Base-by-base conservation (phyloP, 2,888 invertebrate species). In the Linhomoeus sp. region DNA sequence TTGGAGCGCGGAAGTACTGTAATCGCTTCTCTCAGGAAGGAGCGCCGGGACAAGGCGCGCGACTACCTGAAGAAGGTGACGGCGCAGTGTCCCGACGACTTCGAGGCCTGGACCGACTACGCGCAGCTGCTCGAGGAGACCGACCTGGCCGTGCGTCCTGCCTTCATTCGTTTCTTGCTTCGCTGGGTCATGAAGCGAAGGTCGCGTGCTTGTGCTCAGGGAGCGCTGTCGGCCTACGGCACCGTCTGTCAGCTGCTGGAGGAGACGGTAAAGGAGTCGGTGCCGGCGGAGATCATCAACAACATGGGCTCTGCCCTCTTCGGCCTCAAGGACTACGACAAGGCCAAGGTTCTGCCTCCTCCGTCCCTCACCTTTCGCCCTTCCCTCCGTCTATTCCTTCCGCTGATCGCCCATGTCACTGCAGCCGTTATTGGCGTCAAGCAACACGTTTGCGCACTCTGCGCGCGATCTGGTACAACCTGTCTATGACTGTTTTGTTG, bases 31-130 rank as follows among this genome's bases (percentile, higher is more conserved):
- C 7, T 5, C 29, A 22, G 35, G 17, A 23, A 29, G 26, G 50
- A 58, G 12, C 37, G 52, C 66, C 73, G 88, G 12, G 87, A 90
- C 57, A 83, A 85, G 52, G 92, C 92, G 0, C 81, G 66, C 64
- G 82, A 81, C 58, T 86, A 88, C 67, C 72, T 97, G 45, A 81
- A 85, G 64, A 94, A 92, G 70, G 73, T 73, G 17, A 88, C 92
- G 0, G 17, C 7, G 37, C 37, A 37, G 67, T 87, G 85, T 66
- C 88, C 92, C 0, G 92, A 97, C 57, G 97, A 99, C 66, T 85
- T 94, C 1, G 97, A 97, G 67, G 94, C 92, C 0, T 94, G 92
- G 92, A 92, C 99, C 56, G 94, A 99, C 66, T 70, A 94, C 53
- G 97, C 97, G 0, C 94, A 97, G 72, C 88, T 97, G 65, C 73